Evolutionary conservation across 2,797 vertebrate genomes (phyloP).

Genomic region (Momotus momota): DNA sequence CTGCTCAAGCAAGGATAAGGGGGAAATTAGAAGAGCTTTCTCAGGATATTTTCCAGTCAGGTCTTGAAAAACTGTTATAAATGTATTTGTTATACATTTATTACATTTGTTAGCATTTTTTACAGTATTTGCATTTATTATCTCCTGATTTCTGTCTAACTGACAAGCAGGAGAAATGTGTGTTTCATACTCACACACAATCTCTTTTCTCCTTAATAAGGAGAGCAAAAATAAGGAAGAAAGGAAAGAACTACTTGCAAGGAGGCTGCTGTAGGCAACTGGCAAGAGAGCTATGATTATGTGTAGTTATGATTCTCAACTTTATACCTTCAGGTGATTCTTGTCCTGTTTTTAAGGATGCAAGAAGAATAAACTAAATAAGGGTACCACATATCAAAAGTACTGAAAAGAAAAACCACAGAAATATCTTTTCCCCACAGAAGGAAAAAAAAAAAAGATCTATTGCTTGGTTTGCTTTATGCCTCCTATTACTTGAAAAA

Average conservation of each 20-base stretch:
- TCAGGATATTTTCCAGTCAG: background rate
- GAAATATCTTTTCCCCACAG: slow-evolving; percentile 3
- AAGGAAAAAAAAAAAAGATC: slow-evolving; percentile 2
- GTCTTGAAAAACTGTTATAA: background rate
- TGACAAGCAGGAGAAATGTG: background rate
- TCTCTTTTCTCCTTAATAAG: background rate
- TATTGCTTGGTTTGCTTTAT: slow-evolving; percentile 6
- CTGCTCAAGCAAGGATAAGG: background rate
- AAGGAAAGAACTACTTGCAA: background rate
- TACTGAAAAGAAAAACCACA: background rate
- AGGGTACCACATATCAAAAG: background rate
- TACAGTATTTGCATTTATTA: background rate
- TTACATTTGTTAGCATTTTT: background rate
- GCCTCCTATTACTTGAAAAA: background rate
- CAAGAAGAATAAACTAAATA: slow-evolving; percentile 31
- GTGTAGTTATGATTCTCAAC: background rate
- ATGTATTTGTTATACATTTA: background rate
- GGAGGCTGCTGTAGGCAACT: background rate
- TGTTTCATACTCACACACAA: background rate
- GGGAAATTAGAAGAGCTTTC: background rate
- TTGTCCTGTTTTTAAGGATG: background rate
- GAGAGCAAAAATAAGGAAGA: background rate
- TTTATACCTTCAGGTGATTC: slow-evolving; percentile 28
- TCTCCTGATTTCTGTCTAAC: background rate
- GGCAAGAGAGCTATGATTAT: background rate